A percentile compares a stretch with the other conserved stretches of the same genome.
Evolutionary conservation across 2,888 invertebrate genomes (phyloP).

Genomic region (Morpho deidamia): DNA sequence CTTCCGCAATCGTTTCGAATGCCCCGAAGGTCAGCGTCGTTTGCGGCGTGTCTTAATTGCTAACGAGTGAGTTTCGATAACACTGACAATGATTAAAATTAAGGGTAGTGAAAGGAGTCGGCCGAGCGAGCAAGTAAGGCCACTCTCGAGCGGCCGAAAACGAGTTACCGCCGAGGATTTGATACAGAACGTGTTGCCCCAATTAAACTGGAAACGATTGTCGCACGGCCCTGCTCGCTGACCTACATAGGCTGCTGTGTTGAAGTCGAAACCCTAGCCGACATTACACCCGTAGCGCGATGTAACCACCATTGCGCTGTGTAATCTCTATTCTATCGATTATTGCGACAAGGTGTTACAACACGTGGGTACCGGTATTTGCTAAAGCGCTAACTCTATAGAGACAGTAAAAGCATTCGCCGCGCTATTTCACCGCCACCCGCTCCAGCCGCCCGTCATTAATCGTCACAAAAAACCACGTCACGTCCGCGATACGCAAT

Average conservation of each 20-base stretch:
- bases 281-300: no score
- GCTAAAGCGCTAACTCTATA: no score
- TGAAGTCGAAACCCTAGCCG: neutral
- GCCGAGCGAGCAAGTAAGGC: constrained; percentile 16
- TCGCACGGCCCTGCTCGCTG: neutral
- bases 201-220: constrained; percentile 10
- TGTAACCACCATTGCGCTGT: no score
- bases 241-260: neutral
- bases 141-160: constrained; percentile 17
- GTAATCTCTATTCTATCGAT: no score
- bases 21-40: constrained; percentile 19
- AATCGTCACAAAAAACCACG: neutral
- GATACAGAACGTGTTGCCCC: constrained; percentile 9
- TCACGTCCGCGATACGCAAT: neutral
- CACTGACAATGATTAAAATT: constrained; percentile 21
- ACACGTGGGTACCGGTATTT: no score
- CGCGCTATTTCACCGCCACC: no score
- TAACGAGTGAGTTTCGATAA: constrained; percentile 12
- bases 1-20: constrained; percentile 20
- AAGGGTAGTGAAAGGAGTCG: constrained; percentile 28
- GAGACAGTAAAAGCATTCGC: no score
- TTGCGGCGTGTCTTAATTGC: constrained; percentile 13
- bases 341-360: no score
- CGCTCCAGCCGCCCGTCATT: neutral
- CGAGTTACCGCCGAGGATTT: constrained; percentile 16